Evolutionary conservation across 2,113 vertebrate genomes (phyloP).

Genomic region (Eleginops maclovinus): DNA sequence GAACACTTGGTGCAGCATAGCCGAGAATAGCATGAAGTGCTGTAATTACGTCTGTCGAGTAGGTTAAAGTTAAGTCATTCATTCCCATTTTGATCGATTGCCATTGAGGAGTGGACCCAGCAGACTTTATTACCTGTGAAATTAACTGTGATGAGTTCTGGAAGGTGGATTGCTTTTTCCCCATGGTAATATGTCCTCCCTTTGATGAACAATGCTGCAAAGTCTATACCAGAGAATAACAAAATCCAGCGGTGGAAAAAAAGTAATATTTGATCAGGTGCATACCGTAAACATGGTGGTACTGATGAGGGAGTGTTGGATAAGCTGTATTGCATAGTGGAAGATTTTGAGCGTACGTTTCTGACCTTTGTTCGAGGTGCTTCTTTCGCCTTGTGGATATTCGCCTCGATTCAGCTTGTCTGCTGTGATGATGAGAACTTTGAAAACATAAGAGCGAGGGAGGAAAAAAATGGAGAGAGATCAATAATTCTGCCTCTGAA

Average conservation of each 20-base stretch:
- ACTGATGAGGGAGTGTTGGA: constrained; percentile 43
- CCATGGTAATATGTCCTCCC: constrained; percentile 36
- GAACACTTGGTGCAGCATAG: constrained; percentile 39
- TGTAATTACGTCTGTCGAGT: constrained; percentile 38
- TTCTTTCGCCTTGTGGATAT: constrained; percentile 32
- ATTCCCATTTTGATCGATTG: constrained; percentile 72
- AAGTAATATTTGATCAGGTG: constrained; percentile 8
- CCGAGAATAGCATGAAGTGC: constrained; percentile 40
- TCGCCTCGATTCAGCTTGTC: constrained; percentile 27
- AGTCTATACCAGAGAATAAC: constrained; percentile 32
- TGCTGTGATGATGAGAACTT: constrained; percentile 57
- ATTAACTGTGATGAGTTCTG: constrained; percentile 75
- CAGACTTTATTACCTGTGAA: constrained; percentile 75
- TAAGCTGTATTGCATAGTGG: background rate
- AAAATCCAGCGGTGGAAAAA: constrained; percentile 1
- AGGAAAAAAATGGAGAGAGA: constrained; percentile 4
- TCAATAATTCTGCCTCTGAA: constrained; percentile 26
- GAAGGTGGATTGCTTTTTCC: constrained; percentile 49
- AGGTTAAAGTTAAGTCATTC: constrained; percentile 50
- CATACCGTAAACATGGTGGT: constrained; percentile 27
- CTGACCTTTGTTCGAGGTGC: constrained; percentile 57
- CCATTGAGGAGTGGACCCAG: constrained; percentile 48
- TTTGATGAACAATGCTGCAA: constrained; percentile 59
- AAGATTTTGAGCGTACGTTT: constrained; percentile 44
- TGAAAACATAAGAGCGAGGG: constrained; percentile 28